A percentile compares a stretch with the other conserved stretches of the same genome.
Evolutionary conservation across 2,888 invertebrate species (phyloP).

Genomic region (Ceramica pisi): DNA sequence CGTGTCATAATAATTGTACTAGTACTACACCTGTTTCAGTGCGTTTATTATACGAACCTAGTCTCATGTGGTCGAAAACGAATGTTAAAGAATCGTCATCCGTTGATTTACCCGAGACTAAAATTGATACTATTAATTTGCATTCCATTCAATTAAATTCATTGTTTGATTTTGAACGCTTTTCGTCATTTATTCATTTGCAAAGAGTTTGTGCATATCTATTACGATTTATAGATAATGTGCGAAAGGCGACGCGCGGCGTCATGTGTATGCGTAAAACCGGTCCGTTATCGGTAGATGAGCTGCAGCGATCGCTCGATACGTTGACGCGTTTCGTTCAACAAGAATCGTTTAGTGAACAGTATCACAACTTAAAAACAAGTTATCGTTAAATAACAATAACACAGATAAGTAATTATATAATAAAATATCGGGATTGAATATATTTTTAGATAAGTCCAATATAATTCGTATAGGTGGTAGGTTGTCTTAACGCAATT

Average conservation of each 20-base stretch:
- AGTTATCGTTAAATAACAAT: neutral
- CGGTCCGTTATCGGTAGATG: slow-evolving; percentile 16
- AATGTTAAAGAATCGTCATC: neutral
- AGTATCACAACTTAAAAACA: neutral
- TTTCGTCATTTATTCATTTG: slow-evolving; percentile 11
- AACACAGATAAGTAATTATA: neutral
- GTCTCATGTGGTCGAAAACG: neutral
- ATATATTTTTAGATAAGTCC: slow-evolving; percentile 1
- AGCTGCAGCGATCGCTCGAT: slow-evolving; percentile 6
- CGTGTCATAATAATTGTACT: neutral
- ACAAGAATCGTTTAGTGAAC: slow-evolving; percentile 4
- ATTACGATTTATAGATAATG: slow-evolving; percentile 31
- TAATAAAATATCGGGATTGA: slow-evolving; percentile 4
- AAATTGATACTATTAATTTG: slow-evolving; percentile 5
- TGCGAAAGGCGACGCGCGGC: neutral
- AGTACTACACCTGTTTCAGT: neutral
- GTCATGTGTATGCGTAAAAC: slow-evolving; percentile 6
- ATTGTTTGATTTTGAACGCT: slow-evolving; percentile 19
- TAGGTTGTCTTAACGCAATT: slow-evolving; percentile 1
- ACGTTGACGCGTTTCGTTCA: slow-evolving; percentile 22
- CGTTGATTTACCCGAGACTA: slow-evolving; percentile 20
- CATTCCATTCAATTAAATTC: neutral
- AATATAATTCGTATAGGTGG: slow-evolving; percentile 7
- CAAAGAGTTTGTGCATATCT: slow-evolving; percentile 19
- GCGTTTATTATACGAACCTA: slow-evolving; percentile 1